Base-by-base conservation (phyloP, 2,888 invertebrate species). In the Rhamnusium bicolor region DNA sequence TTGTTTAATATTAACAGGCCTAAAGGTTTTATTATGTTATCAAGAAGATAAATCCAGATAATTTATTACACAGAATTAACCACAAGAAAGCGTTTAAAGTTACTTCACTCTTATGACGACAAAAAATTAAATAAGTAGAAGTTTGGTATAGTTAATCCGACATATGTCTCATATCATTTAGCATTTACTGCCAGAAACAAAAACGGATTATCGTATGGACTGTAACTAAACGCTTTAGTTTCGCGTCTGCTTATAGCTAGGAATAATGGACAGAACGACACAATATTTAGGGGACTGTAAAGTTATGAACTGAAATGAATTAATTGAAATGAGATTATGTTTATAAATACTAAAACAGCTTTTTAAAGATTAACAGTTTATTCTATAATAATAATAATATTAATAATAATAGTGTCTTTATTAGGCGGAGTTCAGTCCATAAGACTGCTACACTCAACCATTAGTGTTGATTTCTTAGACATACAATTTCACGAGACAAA, bases 101-200 rank as follows among this genome's bases (percentile, higher is more conserved):
- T 32, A 16, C 29, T 56, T 49, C 61, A 8, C 14, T 14, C 14
- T 8, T 27, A 27, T n/a, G 19, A 14, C 16, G 29, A 67, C 24
- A 67, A 54, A 46, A 67, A 66, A 66, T 46, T 56, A 51, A 46
- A 61, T 61, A 65, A 67, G 56, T 54, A 54, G 16, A 18, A 53
- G 54, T 56, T 46, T 14, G 7, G 67, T 40, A 14, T 67, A n/a
- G n/a, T n/a, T n/a, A 67, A 67, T 67, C 54, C 67, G 67, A 67
- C 67, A 67, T 40, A 67, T 54, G 67, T 67, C 67, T 67, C 67
- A n/a, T 67, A 67, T 67, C 67, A 29, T 40, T 67, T 46, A 67
- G 67, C 21, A 56, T 56, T 67, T 67, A 56, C 40, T 29, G 46
- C 46, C 40, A 21, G 54, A 67, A 56, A 56, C 67, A 54, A 67